Evolutionary conservation across 2,888 invertebrate species (phyloP), one percentile per base, ranked within the genome.

Genomic region (Caenorhabditis sp.): DNA sequence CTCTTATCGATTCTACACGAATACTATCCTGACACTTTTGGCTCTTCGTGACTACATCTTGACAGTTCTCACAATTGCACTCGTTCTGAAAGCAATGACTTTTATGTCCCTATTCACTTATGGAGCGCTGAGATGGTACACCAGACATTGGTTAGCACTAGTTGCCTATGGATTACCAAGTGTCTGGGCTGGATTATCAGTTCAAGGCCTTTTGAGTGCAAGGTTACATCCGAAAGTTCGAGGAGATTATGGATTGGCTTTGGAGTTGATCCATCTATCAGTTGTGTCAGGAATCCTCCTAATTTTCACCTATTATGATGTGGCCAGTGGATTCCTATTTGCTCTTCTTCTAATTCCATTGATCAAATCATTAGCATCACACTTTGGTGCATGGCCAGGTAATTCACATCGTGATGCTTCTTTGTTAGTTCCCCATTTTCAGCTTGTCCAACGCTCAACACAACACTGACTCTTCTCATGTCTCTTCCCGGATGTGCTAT

Each of bases 291-390:
- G 26, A 0, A 76, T 87, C 28, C 61, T 86, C 5, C 14, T 79
- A 10, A 47, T 84, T 1, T 87, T 87, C 73, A 88, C 86, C 10
- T 88, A 87, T 72, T 84, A 84, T 54, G 79, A 87, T 31, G 80
- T 88, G 31, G 88, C 88, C n/a, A 87, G 87, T 69, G 87, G 86
- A 54, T 88, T 87, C 77, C 38, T 88, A 35, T 84, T 88, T 44
- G 70, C 83, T n/a, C 80, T 88, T 0, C 70, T 83, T 24, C 28
- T 76, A n/a, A 56, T 87, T 14, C 87, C 87, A 10, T 19, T 81
- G 5, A 26, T 86, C 31, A 80, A 84, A 47, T 31, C 76, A 2
- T 8, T 73, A 4, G 51, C 44, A 7, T 24, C 22, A 5, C n/a
- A 44, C 14, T 74, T 74, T 19, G 66, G 59, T 35, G 38, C 49